Base-by-base conservation (phyloP, 2,797 vertebrate genomes). In the Chelidonichthys spinosus region DNA sequence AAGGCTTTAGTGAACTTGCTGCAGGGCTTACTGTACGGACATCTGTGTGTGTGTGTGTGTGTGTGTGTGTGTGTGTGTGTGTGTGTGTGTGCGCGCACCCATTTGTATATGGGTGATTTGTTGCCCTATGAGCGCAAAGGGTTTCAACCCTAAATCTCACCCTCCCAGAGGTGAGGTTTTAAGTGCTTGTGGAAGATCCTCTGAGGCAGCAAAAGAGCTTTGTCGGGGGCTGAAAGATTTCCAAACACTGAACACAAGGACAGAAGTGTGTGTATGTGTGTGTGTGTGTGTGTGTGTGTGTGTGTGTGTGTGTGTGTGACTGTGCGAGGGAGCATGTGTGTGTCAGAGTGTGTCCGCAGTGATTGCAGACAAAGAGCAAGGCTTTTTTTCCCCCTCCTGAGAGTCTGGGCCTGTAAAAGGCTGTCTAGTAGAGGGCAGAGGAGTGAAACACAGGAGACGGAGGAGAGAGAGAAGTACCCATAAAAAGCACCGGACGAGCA, bases 371-470 rank as follows among this genome's bases (percentile, higher is more conserved):
- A 84, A 75, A 88, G 79, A 83, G 74, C 65, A 59, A 61, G 67
- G 49, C 76, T 81, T 58, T 67, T 76, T 25, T 25, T 25, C 2
- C 25, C 25, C 25, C 86, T 84, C 84, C 63, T 63, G 79, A 82
- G 87, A 89, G 85, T 88, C 87, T 83, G 66, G 36, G 50, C 43
- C 39, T 68, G 72, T 81, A 73, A 83, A 74, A 84, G 76, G 63
- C 76, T 75, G 74, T 84, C 75, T 67, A 15, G 66, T 40, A 56
- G 70, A 74, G 32, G 63, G 36, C 33, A 18, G 70, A 44, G 71
- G 59, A 65, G 56, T 61, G 36, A 72, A 78, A 76, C 49, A n/a
- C 53, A 77, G 59, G 64, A 59, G 56, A 67, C 33, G 2, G 42
- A 77, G 56, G 52, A 36, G 37, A 78, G 54, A 67, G 52, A 14